These are phyloP conservation scores for Myocastor coypus DNA, from an alignment of 2,113 vertebrate genomes.

Conservation along the genomic window DNA sequence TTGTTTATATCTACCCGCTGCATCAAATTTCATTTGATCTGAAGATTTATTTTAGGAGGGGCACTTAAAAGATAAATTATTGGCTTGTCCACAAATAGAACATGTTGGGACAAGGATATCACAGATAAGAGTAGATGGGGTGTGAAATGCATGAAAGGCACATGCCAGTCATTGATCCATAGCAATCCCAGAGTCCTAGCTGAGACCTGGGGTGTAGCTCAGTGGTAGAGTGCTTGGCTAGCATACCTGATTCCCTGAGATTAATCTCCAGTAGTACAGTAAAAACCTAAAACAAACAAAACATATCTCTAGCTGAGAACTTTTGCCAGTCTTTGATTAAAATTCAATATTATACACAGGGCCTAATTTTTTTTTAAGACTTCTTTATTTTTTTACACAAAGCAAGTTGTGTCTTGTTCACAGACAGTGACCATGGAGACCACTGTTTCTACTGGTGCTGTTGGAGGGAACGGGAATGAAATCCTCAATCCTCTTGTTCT, in stretches of 20 bases:
- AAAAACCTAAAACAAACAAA: background rate
- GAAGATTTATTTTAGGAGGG: background rate
- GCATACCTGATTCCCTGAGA: background rate
- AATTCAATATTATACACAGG: background rate
- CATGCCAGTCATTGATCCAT: background rate
- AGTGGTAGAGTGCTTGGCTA: background rate
- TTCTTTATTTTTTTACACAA: no score
- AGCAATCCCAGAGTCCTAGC: background rate
- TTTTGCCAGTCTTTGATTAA: background rate
- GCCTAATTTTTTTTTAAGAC: background rate
- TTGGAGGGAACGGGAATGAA: no score
- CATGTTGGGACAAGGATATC: background rate
- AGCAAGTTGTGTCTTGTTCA: no score
- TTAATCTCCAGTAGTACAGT: background rate
- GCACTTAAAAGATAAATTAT: background rate
- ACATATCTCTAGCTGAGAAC: background rate
- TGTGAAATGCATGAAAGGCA: background rate
- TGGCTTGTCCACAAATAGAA: background rate
- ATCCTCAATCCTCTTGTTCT: no score
- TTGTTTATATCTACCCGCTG: background rate
- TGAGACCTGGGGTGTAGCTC: background rate
- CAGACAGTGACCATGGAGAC: no score
- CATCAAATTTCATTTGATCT: background rate
- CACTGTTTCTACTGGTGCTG: no score
- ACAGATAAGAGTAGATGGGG: background rate